phyloP scores from a whole-genome alignment of 2,888 invertebrate genomes.

The Drosophila meridiana region DNA sequence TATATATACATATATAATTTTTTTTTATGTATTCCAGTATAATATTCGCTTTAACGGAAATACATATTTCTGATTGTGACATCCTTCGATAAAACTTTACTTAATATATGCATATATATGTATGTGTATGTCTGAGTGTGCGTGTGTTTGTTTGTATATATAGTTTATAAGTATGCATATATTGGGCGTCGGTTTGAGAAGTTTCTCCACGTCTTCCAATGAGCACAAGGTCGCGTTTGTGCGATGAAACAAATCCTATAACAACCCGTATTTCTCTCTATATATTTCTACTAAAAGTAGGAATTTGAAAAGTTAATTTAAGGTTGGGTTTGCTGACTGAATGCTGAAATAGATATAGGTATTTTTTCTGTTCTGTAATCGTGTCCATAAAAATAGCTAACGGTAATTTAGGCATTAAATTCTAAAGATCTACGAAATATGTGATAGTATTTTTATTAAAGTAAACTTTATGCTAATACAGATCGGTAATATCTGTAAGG shows the following conservation, averaged over 20 bases:
- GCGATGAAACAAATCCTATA: slow-evolving; percentile 20
- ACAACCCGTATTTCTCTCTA: slow-evolving; percentile 4
- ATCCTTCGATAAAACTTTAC: slow-evolving; percentile 47
- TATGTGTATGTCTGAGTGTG: neutral
- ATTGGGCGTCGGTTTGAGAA: slow-evolving; percentile 34
- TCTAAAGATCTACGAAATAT: neutral
- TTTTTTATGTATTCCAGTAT: slow-evolving; percentile 13
- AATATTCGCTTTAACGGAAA: slow-evolving; percentile 44
- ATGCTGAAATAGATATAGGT: neutral
- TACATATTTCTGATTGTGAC: slow-evolving; percentile 47
- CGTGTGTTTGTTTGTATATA: neutral
- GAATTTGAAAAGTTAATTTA: too few relatives aligned
- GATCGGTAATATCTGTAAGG: too few relatives aligned
- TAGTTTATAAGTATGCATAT: slow-evolving; percentile 9
- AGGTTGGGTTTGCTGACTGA: neutral
- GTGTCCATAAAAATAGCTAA: neutral
- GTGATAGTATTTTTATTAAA: neutral
- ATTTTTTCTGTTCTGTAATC: neutral
- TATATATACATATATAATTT: neutral
- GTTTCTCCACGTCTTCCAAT: slow-evolving; percentile 40
- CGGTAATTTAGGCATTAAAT: neutral
- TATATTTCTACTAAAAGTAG: neutral
- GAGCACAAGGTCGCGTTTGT: slow-evolving; percentile 51
- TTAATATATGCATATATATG: slow-evolving; percentile 14
- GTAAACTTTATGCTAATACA: neutral